These are phyloP conservation scores for Chrysolina americana DNA, from an alignment of 2,888 invertebrate species.

Conservation along the genomic window DNA sequence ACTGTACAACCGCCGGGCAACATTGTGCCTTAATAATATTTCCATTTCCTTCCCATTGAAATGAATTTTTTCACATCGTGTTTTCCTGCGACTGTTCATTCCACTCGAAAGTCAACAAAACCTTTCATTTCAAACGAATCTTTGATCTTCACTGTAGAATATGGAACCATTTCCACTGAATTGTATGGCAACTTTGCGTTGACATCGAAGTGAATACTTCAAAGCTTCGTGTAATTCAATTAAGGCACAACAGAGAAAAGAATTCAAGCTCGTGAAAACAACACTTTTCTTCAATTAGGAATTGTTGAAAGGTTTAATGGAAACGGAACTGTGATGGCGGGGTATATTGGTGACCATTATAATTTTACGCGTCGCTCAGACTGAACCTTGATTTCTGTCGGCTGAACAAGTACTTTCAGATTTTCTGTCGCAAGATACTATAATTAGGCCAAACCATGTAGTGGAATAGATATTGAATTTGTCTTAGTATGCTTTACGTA, in stretches of 20 bases:
- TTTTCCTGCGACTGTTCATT: not conserved
- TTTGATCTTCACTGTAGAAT: not conserved
- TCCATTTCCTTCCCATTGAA: too few relatives aligned
- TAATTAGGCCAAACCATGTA: too few relatives aligned
- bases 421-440: too few relatives aligned
- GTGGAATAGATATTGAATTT: too few relatives aligned
- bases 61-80: not conserved
- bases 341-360: too few relatives aligned
- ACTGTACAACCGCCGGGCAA: too few relatives aligned
- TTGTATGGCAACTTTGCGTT: not conserved
- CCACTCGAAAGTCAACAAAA: not conserved
- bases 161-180: not conserved
- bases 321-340: too few relatives aligned
- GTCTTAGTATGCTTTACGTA: too few relatives aligned
- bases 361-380: too few relatives aligned
- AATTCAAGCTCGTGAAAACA: not conserved
- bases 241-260: not conserved
- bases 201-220: not conserved
- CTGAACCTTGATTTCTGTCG: too few relatives aligned
- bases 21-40: too few relatives aligned
- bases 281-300: not conserved
- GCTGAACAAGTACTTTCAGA: too few relatives aligned
- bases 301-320: not conserved
- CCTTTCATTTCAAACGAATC: not conserved
- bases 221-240: slow-evolving; percentile 2